These are phyloP conservation scores for Sebastes matsubarae DNA, from an alignment of 2,797 vertebrate genomes.

Conservation along the genomic window DNA sequence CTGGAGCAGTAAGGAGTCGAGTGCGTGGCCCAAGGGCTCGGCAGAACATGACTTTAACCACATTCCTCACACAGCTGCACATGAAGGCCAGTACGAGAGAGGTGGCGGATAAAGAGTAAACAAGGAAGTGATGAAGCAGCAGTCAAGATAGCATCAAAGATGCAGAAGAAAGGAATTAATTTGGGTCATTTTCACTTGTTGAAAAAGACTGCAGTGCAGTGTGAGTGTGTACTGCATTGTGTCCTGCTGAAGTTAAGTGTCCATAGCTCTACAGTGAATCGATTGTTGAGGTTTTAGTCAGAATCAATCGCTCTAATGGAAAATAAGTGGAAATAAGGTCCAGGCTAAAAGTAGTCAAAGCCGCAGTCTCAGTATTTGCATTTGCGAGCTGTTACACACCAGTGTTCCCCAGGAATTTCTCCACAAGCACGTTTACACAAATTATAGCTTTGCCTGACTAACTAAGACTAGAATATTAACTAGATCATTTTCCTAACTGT, in stretches of 20 bases:
- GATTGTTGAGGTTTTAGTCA: not conserved
- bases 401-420: not conserved
- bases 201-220: not conserved
- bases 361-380: not conserved
- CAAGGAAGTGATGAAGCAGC: not conserved
- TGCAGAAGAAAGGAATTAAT: not conserved
- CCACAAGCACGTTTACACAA: not conserved
- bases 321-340: not conserved
- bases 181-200: not conserved
- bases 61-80: not conserved
- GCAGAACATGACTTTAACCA: not conserved
- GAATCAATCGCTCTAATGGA: not conserved
- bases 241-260: not conserved
- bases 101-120: not conserved
- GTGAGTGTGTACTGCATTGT: not conserved
- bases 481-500: not conserved
- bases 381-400: not conserved
- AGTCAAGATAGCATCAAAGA: not conserved
- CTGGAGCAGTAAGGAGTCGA: not conserved
- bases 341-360: not conserved
- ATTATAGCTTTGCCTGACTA: not conserved
- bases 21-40: not conserved
- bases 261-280: not conserved
- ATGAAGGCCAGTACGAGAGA: not conserved
- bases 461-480: conserved; percentile 5